Conservation (phyloP, 2,797 vertebrate species). For the Phoeniculus purpureus region DNA sequence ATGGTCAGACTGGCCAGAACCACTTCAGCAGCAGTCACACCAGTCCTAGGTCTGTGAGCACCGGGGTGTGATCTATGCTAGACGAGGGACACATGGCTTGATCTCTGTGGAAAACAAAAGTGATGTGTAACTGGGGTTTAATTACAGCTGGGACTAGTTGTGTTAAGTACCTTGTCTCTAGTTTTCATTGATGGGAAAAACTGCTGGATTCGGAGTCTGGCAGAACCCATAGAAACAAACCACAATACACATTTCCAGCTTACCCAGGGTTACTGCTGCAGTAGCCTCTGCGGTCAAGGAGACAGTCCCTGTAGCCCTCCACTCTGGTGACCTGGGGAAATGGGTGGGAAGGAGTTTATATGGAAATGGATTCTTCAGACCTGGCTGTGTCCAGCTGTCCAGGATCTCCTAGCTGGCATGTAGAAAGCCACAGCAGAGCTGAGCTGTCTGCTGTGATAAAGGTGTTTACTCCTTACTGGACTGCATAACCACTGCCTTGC, state of each 20-base stretch:
- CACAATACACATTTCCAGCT: fast-evolving
- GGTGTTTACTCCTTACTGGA: neutral
- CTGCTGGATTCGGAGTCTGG: neutral
- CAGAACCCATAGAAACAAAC: neutral
- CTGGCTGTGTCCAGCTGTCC: neutral
- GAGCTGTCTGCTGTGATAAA: constrained; percentile 12
- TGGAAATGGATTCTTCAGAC: neutral
- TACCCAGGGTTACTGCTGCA: neutral
- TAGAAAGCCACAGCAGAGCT: neutral
- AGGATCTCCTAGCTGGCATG: neutral
- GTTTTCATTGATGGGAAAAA: neutral
- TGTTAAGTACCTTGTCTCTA: neutral
- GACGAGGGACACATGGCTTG: neutral
- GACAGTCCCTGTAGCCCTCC: neutral
- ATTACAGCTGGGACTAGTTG: neutral
- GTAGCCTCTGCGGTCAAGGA: neutral
- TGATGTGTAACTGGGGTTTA: neutral
- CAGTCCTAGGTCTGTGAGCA: neutral
- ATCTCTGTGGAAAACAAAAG: neutral
- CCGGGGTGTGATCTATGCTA: neutral
- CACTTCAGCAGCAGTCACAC: fast-evolving
- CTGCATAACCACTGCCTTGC: neutral
- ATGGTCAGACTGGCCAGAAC: neutral
- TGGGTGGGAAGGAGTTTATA: neutral
- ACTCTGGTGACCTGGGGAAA: neutral